A percentile compares a stretch with the other conserved stretches of the same genome.
Conservation (phyloP, 2,888 invertebrate genomes). For the Mesorhabditis belari region DNA sequence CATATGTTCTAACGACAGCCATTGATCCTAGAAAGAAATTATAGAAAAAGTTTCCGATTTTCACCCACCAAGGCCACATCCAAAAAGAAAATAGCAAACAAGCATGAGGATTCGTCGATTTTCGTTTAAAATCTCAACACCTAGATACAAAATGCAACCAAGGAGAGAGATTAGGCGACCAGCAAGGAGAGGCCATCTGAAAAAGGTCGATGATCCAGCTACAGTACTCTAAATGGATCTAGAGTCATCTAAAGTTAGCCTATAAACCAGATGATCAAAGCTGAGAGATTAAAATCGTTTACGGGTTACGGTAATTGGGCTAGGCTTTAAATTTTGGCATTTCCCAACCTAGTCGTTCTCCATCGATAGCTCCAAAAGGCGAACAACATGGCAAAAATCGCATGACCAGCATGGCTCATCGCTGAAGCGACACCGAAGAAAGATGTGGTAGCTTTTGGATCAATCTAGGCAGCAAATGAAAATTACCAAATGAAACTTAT, state of each 20-base stretch:
- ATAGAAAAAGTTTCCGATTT: background rate
- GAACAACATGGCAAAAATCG: conserved; percentile 28
- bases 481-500: background rate
- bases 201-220: conserved; percentile 3
- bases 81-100: conserved; percentile 24
- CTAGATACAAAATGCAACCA: conserved; percentile 24
- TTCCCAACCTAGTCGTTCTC: background rate
- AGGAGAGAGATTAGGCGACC: conserved; percentile 22
- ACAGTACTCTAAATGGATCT: too few relatives aligned
- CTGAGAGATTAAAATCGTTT: too few relatives aligned
- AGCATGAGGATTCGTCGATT: conserved; percentile 24
- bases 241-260: too few relatives aligned
- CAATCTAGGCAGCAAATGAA: conserved; percentile 14
- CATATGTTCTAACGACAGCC: conserved; percentile 22
- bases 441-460: conserved; percentile 19
- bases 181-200: conserved; percentile 19
- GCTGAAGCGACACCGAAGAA: conserved; percentile 34
- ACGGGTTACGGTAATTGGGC: too few relatives aligned
- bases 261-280: too few relatives aligned
- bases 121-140: conserved; percentile 20
- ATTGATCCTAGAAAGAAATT: conserved; percentile 12
- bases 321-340: too few relatives aligned
- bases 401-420: conserved; percentile 27
- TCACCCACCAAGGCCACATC: conserved; percentile 16
- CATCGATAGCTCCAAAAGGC: conserved; percentile 16